Evolutionary conservation across 2,113 vertebrate genomes (phyloP).

Genomic region (Amblyornis subalaris): DNA sequence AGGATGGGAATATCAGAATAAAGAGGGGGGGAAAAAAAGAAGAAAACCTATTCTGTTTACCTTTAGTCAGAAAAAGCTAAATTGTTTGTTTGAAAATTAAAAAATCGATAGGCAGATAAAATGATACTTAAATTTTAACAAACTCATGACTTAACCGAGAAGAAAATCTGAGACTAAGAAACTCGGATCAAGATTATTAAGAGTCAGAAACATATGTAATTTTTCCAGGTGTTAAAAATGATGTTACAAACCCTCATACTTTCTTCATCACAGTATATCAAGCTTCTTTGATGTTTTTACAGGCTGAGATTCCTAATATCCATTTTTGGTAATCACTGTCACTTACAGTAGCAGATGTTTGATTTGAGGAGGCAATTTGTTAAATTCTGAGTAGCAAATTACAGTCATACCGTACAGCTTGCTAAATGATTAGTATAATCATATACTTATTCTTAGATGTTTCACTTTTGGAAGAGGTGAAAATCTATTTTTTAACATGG

Average conservation of each 20-base stretch:
- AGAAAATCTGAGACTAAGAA: not conserved
- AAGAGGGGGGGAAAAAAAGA: not conserved
- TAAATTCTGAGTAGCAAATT: conserved; percentile 34
- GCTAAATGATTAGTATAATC: conserved; percentile 34
- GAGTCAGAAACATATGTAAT: not conserved
- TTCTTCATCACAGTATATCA: not conserved
- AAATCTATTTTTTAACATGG: not conserved
- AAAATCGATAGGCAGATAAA: not conserved
- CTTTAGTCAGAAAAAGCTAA: not conserved
- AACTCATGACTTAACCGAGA: not conserved
- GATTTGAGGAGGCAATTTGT: conserved; percentile 4
- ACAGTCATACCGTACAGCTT: not conserved
- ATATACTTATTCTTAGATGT: conserved; percentile 16
- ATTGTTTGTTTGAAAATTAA: not conserved
- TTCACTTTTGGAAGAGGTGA: not conserved
- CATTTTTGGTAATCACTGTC: not conserved
- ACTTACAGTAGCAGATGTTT: conserved; percentile 12
- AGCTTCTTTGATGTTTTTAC: not conserved
- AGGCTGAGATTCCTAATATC: not conserved
- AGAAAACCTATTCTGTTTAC: not conserved
- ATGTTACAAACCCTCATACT: not conserved
- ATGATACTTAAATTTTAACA: not conserved
- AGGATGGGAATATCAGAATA: not conserved
- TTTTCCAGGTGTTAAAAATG: not conserved
- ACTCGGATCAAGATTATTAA: not conserved